These are phyloP conservation scores for Platorchestia sp. DNA, from an alignment of 1,140 invertebrate genomes.

Conservation along the genomic window DNA sequence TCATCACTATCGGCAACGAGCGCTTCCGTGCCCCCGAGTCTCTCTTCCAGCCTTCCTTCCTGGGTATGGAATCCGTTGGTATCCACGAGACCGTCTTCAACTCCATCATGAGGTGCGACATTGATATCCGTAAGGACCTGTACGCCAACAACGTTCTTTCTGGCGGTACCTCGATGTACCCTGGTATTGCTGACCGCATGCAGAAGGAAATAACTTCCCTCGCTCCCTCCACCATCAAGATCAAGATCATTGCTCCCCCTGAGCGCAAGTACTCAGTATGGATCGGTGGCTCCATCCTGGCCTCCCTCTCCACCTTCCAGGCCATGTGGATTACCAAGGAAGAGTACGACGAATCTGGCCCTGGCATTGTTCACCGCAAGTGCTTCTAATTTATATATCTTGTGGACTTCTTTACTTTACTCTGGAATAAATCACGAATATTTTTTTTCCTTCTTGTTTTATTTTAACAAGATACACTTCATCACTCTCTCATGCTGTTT, in stretches of 20 bases:
- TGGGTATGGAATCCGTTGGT: no score
- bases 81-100: no score
- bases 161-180: constrained; percentile 75
- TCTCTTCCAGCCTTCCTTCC: no score
- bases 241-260: no score
- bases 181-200: constrained; percentile 83
- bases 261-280: no score
- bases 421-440: not conserved
- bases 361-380: constrained; percentile 75
- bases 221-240: constrained; percentile 77
- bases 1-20: constrained; percentile 76
- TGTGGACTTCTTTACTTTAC: not conserved
- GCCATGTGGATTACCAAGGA: constrained; percentile 92
- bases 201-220: constrained; percentile 91
- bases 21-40: no score
- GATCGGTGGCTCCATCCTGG: no score
- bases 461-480: constrained; percentile 28
- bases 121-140: constrained; percentile 91
- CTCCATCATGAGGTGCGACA: no score
- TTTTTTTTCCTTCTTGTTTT: constrained; percentile 24
- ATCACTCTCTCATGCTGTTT: not conserved
- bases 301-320: no score
- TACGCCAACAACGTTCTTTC: constrained; percentile 90
- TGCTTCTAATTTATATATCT: constrained; percentile 74
- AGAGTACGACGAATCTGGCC: constrained; percentile 77